Conservation (phyloP, 2,888 invertebrate genomes). For the Caenorhabditis virilis region DNA sequence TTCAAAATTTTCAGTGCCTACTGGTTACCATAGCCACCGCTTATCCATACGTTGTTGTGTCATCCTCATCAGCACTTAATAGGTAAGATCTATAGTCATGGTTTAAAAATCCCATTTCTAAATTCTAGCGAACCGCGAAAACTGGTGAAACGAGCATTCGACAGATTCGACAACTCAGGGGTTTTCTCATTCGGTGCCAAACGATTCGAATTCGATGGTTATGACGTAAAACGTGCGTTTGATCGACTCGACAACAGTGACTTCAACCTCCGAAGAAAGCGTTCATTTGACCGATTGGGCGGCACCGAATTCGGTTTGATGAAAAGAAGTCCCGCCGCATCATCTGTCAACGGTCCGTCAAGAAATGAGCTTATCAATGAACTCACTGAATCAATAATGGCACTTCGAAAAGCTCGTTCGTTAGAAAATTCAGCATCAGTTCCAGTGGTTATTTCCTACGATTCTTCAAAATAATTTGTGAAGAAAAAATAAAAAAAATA, state of each 20-base stretch:
- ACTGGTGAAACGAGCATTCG: slow-evolving; percentile 43
- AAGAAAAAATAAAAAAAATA: no score
- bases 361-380: slow-evolving; percentile 38
- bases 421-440: slow-evolving; percentile 5
- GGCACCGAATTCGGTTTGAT: slow-evolving; percentile 45
- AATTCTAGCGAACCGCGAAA: slow-evolving; percentile 16
- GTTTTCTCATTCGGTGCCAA: slow-evolving; percentile 38
- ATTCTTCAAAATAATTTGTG: no score
- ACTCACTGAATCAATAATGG: slow-evolving; percentile 38
- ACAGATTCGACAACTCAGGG: slow-evolving; percentile 43
- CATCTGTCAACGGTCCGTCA: neutral
- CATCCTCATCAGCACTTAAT: slow-evolving; percentile 8
- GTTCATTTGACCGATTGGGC: slow-evolving; percentile 46
- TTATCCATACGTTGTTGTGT: slow-evolving; percentile 29
- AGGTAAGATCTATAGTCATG: neutral
- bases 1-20: slow-evolving; percentile 17
- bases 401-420: slow-evolving; percentile 29
- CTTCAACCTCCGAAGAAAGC: slow-evolving; percentile 43
- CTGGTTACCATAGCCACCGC: slow-evolving; percentile 15
- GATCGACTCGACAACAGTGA: slow-evolving; percentile 38
- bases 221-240: slow-evolving; percentile 17
- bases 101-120: neutral
- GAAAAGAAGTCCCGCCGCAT: slow-evolving; percentile 20
- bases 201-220: slow-evolving; percentile 32
- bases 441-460: neutral